Base-by-base conservation (phyloP, 2,888 invertebrate genomes). In the Apamea sordens region DNA sequence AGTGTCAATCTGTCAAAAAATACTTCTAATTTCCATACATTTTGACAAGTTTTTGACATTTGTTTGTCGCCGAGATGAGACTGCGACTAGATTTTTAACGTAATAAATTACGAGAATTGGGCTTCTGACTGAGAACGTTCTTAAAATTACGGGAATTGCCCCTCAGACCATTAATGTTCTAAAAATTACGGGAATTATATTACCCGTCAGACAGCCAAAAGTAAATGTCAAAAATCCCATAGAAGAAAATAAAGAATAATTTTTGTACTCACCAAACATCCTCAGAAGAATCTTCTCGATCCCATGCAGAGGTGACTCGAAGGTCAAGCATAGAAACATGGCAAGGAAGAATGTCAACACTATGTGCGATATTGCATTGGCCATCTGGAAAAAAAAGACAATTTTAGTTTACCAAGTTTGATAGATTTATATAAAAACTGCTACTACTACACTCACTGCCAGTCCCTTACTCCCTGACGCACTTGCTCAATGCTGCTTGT, bases 301-400 rank as follows among this genome's bases (percentile, higher is more conserved):
- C 6, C 98, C 97, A 87, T 98, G 98, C 88, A 98, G 97, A 3
- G 98, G 98, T 15, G 98, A 98, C 93, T 98, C 98, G 89, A 98
- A 98, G 61, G 97, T 95, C 70, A 98, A 93, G 85, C 98, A 98
- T 68, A 98, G 92, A 63, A 98, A 74, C 72, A 98, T 93, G 73
- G 98, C 98, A 86, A 97, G 94, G 41, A 95, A 83, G 90, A 98
- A 98, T 0, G 98, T 98, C 77, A 98, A 90, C 32, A 97, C 88
- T n/a, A 97, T 90, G 89, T 98, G 98, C 0, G 97, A 97, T 76
- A 97, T 91, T 18, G 97, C 95, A 87, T 97, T 97, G 72, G 97
- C 97, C 74, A 95, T 89, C 98, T 98, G 94, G 80, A 97, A 96
- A 85, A 2, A 32, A 28, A 53, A 56, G 3, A 8, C 0, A 0